Conservation (phyloP, 2,113 vertebrate genomes). For the Mesitornis unicolor region DNA sequence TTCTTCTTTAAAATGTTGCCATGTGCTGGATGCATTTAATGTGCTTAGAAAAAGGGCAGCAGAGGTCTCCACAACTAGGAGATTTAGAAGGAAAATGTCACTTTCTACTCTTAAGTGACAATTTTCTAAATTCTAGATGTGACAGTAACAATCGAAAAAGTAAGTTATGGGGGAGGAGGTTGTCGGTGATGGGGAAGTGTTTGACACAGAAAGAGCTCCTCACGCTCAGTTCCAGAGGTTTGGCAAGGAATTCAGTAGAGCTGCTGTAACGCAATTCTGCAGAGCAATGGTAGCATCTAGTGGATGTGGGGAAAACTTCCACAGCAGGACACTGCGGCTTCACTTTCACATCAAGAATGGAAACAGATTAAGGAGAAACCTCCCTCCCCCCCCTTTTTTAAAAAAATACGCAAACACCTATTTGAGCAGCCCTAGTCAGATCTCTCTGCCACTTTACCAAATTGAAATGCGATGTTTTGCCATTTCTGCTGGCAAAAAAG, state of each 20-base stretch:
- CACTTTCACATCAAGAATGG: neutral
- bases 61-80: neutral
- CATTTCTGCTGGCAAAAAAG: neutral
- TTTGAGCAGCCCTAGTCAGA: neutral
- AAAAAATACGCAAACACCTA: too few relatives aligned
- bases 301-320: slow-evolving; percentile 1
- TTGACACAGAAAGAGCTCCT: neutral
- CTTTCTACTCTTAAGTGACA: slow-evolving; percentile 8
- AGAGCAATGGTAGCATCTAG: slow-evolving; percentile 67
- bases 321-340: neutral
- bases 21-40: neutral
- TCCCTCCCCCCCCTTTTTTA: fast-evolving
- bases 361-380: neutral
- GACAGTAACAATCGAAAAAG: slow-evolving; percentile 17
- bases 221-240: neutral
- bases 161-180: neutral
- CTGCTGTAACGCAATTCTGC: neutral
- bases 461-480: neutral
- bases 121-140: slow-evolving; percentile 28
- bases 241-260: neutral
- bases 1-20: neutral
- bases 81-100: slow-evolving; percentile 21
- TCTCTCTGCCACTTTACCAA: neutral
- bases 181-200: neutral
- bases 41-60: neutral